Evolutionary conservation across 2,113 vertebrate species (phyloP), one percentile per base, ranked within the genome.

Genomic region (Lanius collurio): DNA sequence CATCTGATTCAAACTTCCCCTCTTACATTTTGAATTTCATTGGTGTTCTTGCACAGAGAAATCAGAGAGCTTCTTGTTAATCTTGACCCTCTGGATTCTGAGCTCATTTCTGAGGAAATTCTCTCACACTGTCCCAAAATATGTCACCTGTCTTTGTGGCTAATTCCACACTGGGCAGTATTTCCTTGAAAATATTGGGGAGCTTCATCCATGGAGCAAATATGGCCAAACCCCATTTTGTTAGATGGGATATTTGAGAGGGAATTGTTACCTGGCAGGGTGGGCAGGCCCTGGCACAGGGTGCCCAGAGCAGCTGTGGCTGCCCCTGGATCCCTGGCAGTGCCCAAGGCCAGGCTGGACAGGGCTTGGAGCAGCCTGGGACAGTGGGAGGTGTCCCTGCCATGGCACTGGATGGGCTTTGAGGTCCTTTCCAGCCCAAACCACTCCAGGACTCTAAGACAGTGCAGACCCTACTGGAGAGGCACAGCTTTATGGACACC

Each of bases 311-410:
- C 0, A 81, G 68, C 60, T 81, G 77, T 39, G 52, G 52, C 7
- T 81, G 77, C 13, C 16, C 33, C 60, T 49, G 70, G 10, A 82
- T 82, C 52, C 23, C 60, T 82, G 87, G 16, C 0, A 53, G 11
- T 68, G 53, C 0, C n/a, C 60, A 46, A 60, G 60, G 33, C 46
- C 53, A n/a, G 60, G 39, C 0, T 82, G 60, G 57, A 57, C 0
- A 0, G 15, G 13, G 7, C 4, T 73, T 27, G 52, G 53, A 60
- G 21, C 53, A 35, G 0, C 8, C n/a, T 62, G 62, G 39, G 11
- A 12, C 0, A 9, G 39, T 30, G 47, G 39, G 0, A 83, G 7
- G 4, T 60, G 69, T 53, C 69, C 39, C 28, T 60, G 53, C 53
- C 46, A 21, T 53, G 53, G 16, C 1, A 41, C 1, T 5, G 31